Conservation (phyloP, 1,140 invertebrate species). For the Hermetia illucens region DNA sequence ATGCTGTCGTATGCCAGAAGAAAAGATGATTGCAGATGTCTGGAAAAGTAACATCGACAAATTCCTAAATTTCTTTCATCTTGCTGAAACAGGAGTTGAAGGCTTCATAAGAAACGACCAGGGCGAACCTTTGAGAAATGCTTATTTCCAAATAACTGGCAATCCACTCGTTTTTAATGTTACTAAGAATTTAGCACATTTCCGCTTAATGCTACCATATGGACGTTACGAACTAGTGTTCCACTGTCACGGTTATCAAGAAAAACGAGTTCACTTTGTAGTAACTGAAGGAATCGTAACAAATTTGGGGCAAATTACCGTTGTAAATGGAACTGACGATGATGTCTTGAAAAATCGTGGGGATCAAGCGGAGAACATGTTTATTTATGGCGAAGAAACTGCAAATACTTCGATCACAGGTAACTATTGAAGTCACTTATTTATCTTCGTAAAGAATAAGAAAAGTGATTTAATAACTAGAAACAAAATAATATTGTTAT, state of each 20-base stretch:
- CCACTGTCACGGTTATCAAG: slow-evolving; percentile 39
- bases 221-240: slow-evolving; percentile 46
- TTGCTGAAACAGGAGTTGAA: slow-evolving; percentile 47
- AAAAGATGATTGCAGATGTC: slow-evolving; percentile 46
- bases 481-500: neutral
- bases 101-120: slow-evolving; percentile 52
- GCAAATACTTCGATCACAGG: neutral
- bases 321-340: slow-evolving; percentile 5
- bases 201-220: slow-evolving; percentile 48
- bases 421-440: no score
- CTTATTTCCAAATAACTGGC: slow-evolving; percentile 48
- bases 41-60: slow-evolving; percentile 62
- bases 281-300: slow-evolving; percentile 21
- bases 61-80: slow-evolving; percentile 45
- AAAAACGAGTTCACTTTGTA: slow-evolving; percentile 28
- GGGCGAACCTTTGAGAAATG: slow-evolving; percentile 49
- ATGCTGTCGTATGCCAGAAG: slow-evolving; percentile 65
- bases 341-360: no score
- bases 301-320: slow-evolving; percentile 11
- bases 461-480: neutral
- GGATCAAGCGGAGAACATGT: no score
- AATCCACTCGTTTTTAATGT: slow-evolving; percentile 42
- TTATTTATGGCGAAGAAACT: neutral
- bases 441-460: no score
- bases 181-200: slow-evolving; percentile 48